A percentile compares a stretch with the other conserved stretches of the same genome.
phyloP scores from a whole-genome alignment of 2,113 vertebrate species.

The Microtus montanus region DNA sequence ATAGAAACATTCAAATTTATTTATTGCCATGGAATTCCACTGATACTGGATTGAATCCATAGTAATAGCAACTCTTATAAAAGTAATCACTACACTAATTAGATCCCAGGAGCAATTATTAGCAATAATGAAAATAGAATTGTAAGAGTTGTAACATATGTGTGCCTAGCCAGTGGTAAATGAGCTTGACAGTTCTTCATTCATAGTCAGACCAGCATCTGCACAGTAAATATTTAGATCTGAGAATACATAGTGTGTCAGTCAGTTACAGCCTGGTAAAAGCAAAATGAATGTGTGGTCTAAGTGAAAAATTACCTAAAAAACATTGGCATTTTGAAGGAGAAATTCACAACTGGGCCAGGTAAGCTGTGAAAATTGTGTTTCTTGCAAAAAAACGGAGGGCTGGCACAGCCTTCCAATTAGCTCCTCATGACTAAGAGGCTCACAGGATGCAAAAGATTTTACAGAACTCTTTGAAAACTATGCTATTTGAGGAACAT shows the following conservation, averaged over 20 bases:
- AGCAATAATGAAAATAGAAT: constrained; percentile 38
- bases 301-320: constrained; percentile 31
- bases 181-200: background rate
- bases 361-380: constrained; percentile 65
- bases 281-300: constrained; percentile 35
- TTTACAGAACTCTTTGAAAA: constrained; percentile 33
- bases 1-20: constrained; percentile 31
- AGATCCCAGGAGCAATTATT: constrained; percentile 48
- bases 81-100: constrained; percentile 65
- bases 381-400: constrained; percentile 22
- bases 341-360: constrained; percentile 55
- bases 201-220: background rate
- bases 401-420: constrained; percentile 36
- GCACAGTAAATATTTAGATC: background rate
- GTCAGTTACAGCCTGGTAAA: constrained; percentile 39
- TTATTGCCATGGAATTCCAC: constrained; percentile 5
- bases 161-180: background rate
- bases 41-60: background rate
- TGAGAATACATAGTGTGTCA: background rate
- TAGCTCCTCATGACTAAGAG: background rate
- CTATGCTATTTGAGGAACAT: background rate
- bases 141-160: background rate
- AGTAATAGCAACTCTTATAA: constrained; percentile 2
- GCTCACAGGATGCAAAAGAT: background rate
- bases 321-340: constrained; percentile 61